Evolutionary conservation across 2,113 vertebrate species (phyloP), one percentile per base, ranked within the genome.

Genomic region (Excalfactoria chinensis): DNA sequence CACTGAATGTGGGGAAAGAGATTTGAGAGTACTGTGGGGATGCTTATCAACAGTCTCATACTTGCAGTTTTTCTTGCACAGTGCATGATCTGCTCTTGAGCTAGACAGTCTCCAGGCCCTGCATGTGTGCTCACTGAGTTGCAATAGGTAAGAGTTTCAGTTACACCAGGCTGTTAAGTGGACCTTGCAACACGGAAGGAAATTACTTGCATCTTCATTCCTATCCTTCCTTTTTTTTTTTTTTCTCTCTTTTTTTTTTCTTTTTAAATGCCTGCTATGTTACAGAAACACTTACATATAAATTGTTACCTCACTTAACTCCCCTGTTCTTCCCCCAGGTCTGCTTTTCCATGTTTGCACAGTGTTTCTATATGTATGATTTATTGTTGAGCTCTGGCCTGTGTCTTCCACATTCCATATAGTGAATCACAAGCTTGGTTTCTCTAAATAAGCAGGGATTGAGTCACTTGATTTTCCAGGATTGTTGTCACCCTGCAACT

Each of bases 251-350:
- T 14, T 79, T 23, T 5, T 56, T 53, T 17, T 35, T 60, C 22
- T 1, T 14, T 72, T 23, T 4, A 43, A 80, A 74, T 68, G 32
- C 28, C 46, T 84, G 9, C 40, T 84, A 34, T 35, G 15, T 62
- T 90, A 34, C n/a, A 91, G 74, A 90, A 92, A 82, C 73, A 16
- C 44, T 66, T 71, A 66, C 82, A 34, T 34, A 35, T 85, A 90
- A 89, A 85, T 93, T 32, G 62, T 75, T 83, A 32, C 34, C 49
- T 40, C 2, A 19, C 34, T 85, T 84, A 63, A 85, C 73, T 84
- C 43, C 43, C 58, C 11, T 22, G 22, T 84, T 86, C 67, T 87
- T 76, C 85, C 46, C 37, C 51, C 9, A 25, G 18, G 64, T 77
- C 60, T 87, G 32, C 37, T 91, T 95, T 93, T 89, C 40, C 32